Evolutionary conservation across 1,140 invertebrate species (phyloP), one percentile per base, ranked within the genome.

Genomic region (Hesperophylax magnus): DNA sequence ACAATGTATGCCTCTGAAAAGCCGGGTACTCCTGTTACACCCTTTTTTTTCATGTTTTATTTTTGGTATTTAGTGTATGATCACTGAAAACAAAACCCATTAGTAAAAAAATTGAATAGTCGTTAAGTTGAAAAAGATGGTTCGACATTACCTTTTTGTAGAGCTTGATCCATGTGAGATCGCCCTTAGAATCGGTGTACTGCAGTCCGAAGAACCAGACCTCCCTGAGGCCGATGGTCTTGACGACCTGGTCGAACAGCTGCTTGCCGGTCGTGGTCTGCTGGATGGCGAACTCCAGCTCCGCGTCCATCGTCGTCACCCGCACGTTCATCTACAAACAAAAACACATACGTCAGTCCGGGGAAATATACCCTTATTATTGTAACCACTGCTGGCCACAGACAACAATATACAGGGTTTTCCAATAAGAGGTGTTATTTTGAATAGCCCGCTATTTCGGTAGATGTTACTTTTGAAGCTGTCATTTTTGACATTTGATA

Each of bases 181-280:
- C 98, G 53, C 97, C 97, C 90, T 99, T 99, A 85, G 94, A 97
- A 90, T 99, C 99, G 80, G 97, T 97, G 90, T 99, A 99, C 89
- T 99, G 98, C 15, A 99, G 93, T 74, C 99, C 99, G 90, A 99
- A 99, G 91, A 99, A 99, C 99, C 99, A 99, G 81, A 99, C 98
- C 91, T 99, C 99, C 82, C 99, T 92, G 22, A 99, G 93, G 81
- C 98, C 98, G 86, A 99, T 99, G 67, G 99, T 99, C 91, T 99
- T 99, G 78, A 99, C 98, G 81, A 99, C 98, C 92, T 99, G 99
- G 90, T 99, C 99, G 90, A 99, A 99, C 20, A 99, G 93, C 90
- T 99, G 98, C 91, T 99, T 99, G 86, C 99, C 99, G 65, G 98
- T 99, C 81, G 99, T 99, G 86, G 96, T 98, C 87, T 96, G 96